Conservation (phyloP, 2,888 invertebrate species). For the Octodonta nipae region DNA sequence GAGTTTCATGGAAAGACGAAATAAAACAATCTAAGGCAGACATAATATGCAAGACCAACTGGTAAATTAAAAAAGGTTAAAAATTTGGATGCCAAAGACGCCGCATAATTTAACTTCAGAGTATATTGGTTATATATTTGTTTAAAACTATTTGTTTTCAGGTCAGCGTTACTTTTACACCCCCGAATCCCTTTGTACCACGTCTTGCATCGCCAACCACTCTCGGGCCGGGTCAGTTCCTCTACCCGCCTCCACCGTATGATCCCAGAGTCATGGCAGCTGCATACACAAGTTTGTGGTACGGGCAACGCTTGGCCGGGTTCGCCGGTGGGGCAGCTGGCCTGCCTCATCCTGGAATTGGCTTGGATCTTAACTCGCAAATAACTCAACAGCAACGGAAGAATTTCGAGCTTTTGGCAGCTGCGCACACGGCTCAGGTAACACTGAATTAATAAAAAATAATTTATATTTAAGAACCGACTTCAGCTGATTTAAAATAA, state of each 20-base stretch:
- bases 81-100: too few species aligned
- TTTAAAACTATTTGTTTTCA: constrained; percentile 5
- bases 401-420: constrained; percentile 20
- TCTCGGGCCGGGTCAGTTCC: constrained; percentile 31
- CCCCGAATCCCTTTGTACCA: constrained; percentile 35
- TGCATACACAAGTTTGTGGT: constrained; percentile 29
- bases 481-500: too few species aligned
- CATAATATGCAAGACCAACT: too few species aligned
- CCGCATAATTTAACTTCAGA: constrained; percentile 1
- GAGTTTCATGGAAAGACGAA: too few species aligned
- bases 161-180: constrained; percentile 31
- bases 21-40: too few species aligned
- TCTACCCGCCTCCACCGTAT: constrained; percentile 28
- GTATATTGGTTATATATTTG: neutral
- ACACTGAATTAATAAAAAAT: too few species aligned
- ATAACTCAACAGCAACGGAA: constrained; percentile 21
- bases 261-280: constrained; percentile 34
- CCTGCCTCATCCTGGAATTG: constrained; percentile 15
- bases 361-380: constrained; percentile 17
- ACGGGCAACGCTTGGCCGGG: constrained; percentile 21
- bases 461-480: too few species aligned
- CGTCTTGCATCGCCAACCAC: constrained; percentile 30
- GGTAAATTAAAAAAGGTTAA: too few species aligned
- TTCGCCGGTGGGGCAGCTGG: constrained; percentile 2
- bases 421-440: constrained; percentile 4